phyloP scores from a whole-genome alignment of 2,888 invertebrate genomes.

The Epistrophe eligans region DNA sequence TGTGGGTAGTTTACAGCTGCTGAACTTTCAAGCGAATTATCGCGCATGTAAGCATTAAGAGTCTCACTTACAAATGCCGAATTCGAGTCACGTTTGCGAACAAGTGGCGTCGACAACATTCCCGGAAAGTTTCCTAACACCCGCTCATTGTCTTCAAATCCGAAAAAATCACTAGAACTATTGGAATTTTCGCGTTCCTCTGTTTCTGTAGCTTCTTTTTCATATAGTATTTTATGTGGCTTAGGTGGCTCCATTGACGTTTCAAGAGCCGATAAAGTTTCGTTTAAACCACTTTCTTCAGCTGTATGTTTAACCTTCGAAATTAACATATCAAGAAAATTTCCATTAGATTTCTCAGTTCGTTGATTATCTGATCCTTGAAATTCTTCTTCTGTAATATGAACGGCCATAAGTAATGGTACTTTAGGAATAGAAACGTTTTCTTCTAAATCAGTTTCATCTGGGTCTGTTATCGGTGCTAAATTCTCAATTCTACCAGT shows the following conservation, averaged over 20 bases:
- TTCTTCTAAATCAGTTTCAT: conserved; percentile 3
- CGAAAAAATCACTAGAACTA: conserved; percentile 79
- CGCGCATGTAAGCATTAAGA: conserved; percentile 85
- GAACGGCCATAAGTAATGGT: neutral
- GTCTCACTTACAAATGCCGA: conserved; percentile 84
- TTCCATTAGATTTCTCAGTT: conserved; percentile 69
- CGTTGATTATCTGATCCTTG: neutral
- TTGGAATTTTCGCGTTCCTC: conserved; percentile 62
- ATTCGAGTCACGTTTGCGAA: conserved; percentile 78
- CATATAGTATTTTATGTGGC: neutral
- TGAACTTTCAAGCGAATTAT: conserved; percentile 83
- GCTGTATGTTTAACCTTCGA: conserved; percentile 78
- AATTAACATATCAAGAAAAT: conserved; percentile 82
- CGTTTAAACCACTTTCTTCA: conserved; percentile 2
- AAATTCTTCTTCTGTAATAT: conserved; percentile 2
- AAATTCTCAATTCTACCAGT: neutral
- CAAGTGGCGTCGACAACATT: conserved; percentile 82
- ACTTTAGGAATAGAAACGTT: neutral
- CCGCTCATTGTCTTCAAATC: conserved; percentile 81
- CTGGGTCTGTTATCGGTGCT: neutral
- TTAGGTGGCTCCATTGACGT: conserved; percentile 32
- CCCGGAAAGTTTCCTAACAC: conserved; percentile 78
- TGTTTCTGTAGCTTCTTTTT: conserved; percentile 1
- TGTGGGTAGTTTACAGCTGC: conserved; percentile 61
- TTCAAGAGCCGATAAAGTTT: neutral